These are phyloP conservation scores for Dorcus hopei DNA, from an alignment of 2,888 invertebrate species.

Conservation along the genomic window DNA sequence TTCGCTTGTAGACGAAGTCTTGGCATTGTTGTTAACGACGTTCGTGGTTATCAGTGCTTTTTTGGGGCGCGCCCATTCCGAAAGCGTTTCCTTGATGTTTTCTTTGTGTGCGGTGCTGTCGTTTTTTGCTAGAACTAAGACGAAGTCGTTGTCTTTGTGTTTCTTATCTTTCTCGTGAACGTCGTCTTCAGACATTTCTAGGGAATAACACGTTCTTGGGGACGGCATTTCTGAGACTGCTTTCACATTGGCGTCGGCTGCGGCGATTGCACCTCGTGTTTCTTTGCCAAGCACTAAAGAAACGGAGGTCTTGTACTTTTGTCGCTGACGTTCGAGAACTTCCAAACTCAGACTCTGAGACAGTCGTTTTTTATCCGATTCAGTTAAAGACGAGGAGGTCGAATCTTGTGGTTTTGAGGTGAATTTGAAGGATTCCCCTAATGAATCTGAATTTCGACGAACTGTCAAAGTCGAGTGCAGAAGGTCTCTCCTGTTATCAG, in stretches of 20 bases:
- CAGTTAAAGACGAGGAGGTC: slow-evolving; percentile 47
- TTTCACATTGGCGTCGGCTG: slow-evolving; percentile 51
- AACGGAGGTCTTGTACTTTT: slow-evolving; percentile 39
- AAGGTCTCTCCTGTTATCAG: slow-evolving; percentile 32
- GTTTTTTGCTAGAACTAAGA: slow-evolving; percentile 48
- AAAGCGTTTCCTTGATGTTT: slow-evolving; percentile 45
- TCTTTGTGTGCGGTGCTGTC: slow-evolving; percentile 35
- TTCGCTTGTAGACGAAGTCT: slow-evolving; percentile 59
- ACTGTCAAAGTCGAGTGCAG: slow-evolving; percentile 42
- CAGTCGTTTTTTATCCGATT: slow-evolving; percentile 69
- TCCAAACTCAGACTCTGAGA: slow-evolving; percentile 73
- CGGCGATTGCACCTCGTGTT: slow-evolving; percentile 60
- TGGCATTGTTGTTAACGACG: slow-evolving; percentile 40
- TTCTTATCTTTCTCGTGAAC: slow-evolving; percentile 37
- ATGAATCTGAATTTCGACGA: slow-evolving; percentile 48
- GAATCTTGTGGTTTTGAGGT: background rate
- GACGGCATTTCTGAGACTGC: slow-evolving; percentile 41
- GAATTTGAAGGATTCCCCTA: background rate
- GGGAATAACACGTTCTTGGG: slow-evolving; percentile 51
- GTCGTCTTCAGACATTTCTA: slow-evolving; percentile 48
- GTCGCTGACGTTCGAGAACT: slow-evolving; percentile 60
- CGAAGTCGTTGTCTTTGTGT: slow-evolving; percentile 43
- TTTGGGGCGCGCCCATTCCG: slow-evolving; percentile 50
- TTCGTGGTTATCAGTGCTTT: slow-evolving; percentile 39
- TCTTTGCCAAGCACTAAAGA: slow-evolving; percentile 53